Conservation (phyloP, 2,113 vertebrate species). For the Camelus dromedarius region DNA sequence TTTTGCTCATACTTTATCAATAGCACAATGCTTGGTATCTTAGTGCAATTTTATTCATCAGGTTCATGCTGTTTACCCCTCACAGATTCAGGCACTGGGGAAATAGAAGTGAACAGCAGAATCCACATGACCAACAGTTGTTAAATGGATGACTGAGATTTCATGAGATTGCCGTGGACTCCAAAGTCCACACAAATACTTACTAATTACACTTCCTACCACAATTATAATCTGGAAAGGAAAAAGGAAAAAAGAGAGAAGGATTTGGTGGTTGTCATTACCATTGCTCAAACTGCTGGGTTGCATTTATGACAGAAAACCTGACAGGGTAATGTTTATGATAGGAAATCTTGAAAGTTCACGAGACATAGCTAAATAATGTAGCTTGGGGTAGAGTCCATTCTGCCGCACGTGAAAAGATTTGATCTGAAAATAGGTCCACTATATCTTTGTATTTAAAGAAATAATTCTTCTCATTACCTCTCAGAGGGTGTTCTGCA, state of each 20-base stretch:
- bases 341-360: not conserved
- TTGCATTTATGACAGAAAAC: not conserved
- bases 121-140: not conserved
- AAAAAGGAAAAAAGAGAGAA: not conserved
- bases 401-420: not conserved
- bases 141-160: not conserved
- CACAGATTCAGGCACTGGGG: not conserved
- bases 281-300: not conserved
- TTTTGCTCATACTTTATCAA: not conserved
- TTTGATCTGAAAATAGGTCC: not conserved
- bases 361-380: no score
- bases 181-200: not conserved
- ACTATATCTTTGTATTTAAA: constrained; percentile 33
- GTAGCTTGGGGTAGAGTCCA: not conserved
- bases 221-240: not conserved
- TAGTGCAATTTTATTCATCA: not conserved
- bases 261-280: not conserved
- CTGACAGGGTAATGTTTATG: not conserved
- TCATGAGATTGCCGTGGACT: not conserved
- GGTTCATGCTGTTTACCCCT: not conserved
- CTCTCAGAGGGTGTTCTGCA: not conserved
- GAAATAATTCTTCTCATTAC: not conserved
- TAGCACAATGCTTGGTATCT: not conserved
- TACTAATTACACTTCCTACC: not conserved
- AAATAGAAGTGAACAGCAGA: not conserved